Percentiles rank a stretch among this genome's conserved stretches.
Evolutionary conservation across 2,888 invertebrate species (phyloP).

Genomic region (Hecatera dysodea): DNA sequence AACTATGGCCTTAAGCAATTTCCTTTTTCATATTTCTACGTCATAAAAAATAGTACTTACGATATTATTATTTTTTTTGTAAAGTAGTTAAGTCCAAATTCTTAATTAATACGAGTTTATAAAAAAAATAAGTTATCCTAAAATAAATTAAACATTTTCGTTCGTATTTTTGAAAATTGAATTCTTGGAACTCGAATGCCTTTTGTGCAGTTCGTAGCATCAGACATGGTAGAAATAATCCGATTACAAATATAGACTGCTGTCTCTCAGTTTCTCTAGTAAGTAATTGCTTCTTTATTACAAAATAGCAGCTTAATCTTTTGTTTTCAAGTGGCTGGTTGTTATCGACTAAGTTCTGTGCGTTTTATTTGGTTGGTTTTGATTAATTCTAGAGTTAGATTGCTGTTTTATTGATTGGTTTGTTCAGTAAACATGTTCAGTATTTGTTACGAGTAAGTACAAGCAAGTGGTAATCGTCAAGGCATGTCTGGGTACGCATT

Average conservation of each 20-base stretch:
- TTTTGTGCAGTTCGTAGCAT: slow-evolving; percentile 38
- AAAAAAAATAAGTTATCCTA: slow-evolving; percentile 19
- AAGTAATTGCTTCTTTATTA: slow-evolving; percentile 61
- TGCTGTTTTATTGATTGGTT: slow-evolving; percentile 33
- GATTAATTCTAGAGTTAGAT: slow-evolving; percentile 19
- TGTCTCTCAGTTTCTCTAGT: slow-evolving; percentile 32
- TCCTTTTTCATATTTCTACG: too few relatives aligned
- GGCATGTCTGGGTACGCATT: neutral
- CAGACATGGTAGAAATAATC: slow-evolving; percentile 50
- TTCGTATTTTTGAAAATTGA: slow-evolving; percentile 36
- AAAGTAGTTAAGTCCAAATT: neutral
- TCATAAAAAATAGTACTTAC: neutral
- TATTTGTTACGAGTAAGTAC: neutral
- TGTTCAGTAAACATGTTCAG: neutral
- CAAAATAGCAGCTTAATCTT: slow-evolving; percentile 50
- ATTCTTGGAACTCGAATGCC: slow-evolving; percentile 37
- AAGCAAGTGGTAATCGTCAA: neutral
- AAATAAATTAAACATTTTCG: slow-evolving; percentile 10
- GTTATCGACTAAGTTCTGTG: slow-evolving; percentile 31
- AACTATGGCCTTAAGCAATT: too few relatives aligned
- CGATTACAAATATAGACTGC: slow-evolving; percentile 52
- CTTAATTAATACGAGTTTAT: neutral
- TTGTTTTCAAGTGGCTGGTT: slow-evolving; percentile 43
- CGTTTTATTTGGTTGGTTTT: slow-evolving; percentile 37
- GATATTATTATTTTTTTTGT: neutral